phyloP scores from a whole-genome alignment of 2,797 vertebrate species.

The Ataeniobius toweri region DNA sequence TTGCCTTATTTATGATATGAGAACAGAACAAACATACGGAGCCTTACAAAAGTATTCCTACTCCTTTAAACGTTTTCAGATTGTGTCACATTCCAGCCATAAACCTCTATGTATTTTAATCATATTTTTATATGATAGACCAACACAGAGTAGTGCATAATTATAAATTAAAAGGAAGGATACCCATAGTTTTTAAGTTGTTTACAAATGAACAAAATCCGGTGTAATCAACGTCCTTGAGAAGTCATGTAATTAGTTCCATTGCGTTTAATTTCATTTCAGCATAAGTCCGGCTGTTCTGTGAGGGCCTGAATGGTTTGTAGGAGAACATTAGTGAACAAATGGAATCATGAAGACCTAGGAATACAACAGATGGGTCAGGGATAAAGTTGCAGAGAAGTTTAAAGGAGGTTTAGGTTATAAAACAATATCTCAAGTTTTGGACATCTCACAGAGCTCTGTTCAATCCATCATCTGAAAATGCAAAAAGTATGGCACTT shows the following conservation, averaged over 20 bases:
- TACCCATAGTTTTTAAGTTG: no score
- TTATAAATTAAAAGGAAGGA: no score
- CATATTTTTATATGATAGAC: background rate
- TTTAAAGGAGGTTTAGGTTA: background rate
- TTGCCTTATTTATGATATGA: conserved; percentile 13
- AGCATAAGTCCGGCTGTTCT: background rate
- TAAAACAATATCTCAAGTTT: background rate
- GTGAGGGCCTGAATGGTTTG: background rate
- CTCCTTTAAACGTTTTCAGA: background rate
- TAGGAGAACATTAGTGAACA: background rate
- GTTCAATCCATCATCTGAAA: background rate
- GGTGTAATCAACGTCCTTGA: background rate
- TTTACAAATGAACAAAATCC: background rate
- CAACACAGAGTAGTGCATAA: no score
- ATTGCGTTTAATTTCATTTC: background rate
- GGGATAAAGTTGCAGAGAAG: background rate
- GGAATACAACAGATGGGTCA: background rate
- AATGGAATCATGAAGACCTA: background rate
- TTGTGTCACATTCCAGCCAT: background rate
- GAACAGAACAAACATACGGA: background rate
- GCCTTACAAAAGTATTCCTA: background rate
- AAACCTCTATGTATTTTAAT: background rate
- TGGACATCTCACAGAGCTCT: no score
- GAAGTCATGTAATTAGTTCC: background rate
- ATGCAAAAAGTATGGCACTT: background rate